Evolutionary conservation across 1,140 invertebrate species (phyloP).

Genomic region (Saccostrea echinata): DNA sequence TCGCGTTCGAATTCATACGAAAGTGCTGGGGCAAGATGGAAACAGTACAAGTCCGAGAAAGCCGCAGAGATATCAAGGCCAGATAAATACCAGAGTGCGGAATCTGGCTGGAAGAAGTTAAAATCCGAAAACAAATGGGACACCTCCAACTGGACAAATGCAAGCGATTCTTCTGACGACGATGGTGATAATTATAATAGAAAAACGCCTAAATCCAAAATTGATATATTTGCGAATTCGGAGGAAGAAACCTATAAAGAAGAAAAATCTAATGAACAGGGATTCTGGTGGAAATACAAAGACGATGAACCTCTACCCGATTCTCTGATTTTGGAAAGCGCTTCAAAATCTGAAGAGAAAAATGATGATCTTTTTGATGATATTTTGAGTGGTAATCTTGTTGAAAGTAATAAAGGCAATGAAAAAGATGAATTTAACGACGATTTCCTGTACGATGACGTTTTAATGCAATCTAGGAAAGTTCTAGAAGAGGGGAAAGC

Average conservation of each 20-base stretch:
- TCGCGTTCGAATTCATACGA: neutral
- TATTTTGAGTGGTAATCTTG: constrained; percentile 30
- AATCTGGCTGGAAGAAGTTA: constrained; percentile 41
- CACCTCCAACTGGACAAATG: constrained; percentile 14
- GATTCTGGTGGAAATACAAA: constrained; percentile 36
- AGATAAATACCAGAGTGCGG: constrained; percentile 20
- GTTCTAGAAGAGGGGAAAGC: constrained; percentile 36
- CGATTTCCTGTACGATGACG: constrained; percentile 23
- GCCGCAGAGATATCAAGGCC: constrained; percentile 22
- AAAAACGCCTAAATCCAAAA: constrained; percentile 27
- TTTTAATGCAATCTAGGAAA: constrained; percentile 6
- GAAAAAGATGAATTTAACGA: constrained; percentile 35
- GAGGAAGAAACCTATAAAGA: neutral
- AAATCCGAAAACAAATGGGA: constrained; percentile 44
- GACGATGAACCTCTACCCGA: neutral
- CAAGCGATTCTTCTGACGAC: neutral
- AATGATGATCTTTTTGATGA: constrained; percentile 40
- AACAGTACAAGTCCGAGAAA: constrained; percentile 39
- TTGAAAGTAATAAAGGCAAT: neutral
- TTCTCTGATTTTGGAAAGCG: neutral
- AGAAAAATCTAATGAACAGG: neutral
- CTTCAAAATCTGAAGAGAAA: neutral
- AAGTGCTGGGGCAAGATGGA: constrained; percentile 35
- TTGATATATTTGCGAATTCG: neutral
- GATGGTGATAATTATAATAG: constrained; percentile 6